Evolutionary conservation across 2,888 invertebrate species (phyloP).

Genomic region (Chesias legatella): DNA sequence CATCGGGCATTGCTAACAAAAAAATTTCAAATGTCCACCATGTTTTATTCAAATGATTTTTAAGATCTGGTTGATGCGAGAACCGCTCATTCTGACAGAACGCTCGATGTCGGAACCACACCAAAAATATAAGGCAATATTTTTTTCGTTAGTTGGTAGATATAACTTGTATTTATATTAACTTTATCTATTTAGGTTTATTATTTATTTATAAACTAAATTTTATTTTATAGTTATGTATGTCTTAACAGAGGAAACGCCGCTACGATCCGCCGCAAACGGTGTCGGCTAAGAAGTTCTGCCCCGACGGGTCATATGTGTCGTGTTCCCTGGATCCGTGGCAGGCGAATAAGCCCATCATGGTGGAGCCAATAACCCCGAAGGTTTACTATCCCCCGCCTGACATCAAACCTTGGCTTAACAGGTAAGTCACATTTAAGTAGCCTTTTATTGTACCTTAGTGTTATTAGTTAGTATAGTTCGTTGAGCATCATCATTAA

Average conservation of each 20-base stretch:
- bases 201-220: no score
- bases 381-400: slow-evolving; percentile 50
- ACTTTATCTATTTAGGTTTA: no score
- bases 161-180: neutral
- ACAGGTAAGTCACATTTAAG: slow-evolving; percentile 40
- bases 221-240: no score
- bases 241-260: slow-evolving; percentile 57
- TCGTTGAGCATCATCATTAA: no score
- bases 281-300: slow-evolving; percentile 62
- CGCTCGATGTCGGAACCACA: slow-evolving; percentile 5
- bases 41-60: slow-evolving; percentile 13
- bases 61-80: neutral
- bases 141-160: slow-evolving; percentile 1
- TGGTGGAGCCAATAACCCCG: slow-evolving; percentile 10
- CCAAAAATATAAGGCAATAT: slow-evolving; percentile 2
- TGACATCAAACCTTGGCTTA: slow-evolving; percentile 64
- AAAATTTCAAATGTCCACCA: slow-evolving; percentile 7
- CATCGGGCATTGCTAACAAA: neutral
- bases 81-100: neutral
- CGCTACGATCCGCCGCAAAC: slow-evolving; percentile 57
- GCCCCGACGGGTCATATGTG: slow-evolving; percentile 49
- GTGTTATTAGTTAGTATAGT: no score
- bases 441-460: no score
- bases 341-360: slow-evolving; percentile 31
- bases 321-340: slow-evolving; percentile 34